These are phyloP conservation scores for Oceanites oceanicus DNA, from an alignment of 2,113 vertebrate species.

Conservation along the genomic window DNA sequence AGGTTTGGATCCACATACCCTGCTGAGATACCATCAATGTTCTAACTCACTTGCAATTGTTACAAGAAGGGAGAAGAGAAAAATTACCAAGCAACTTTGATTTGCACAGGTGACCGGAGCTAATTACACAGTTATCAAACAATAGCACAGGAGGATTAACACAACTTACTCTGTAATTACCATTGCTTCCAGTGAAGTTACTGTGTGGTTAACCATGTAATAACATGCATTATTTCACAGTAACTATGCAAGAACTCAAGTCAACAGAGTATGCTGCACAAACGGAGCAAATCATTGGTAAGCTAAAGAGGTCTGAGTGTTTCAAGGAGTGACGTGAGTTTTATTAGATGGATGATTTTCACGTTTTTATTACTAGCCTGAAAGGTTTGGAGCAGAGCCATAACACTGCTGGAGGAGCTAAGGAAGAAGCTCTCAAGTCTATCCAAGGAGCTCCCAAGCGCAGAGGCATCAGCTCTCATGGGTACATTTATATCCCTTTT, in stretches of 20 bases:
- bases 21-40: neutral
- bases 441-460: neutral
- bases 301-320: conserved; percentile 1
- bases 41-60: neutral
- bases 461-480: neutral
- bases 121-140: conserved; percentile 52
- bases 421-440: neutral
- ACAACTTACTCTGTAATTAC: conserved; percentile 54
- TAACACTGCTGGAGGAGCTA: neutral
- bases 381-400: neutral
- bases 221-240: conserved; percentile 64
- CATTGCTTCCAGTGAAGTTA: conserved; percentile 44
- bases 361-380: neutral
- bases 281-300: conserved; percentile 36
- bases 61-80: conserved; percentile 18
- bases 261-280: conserved; percentile 17
- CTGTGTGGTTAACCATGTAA: conserved; percentile 64
- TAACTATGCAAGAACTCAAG: conserved; percentile 39
- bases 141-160: conserved; percentile 46
- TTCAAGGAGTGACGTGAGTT: conserved; percentile 9
- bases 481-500: neutral
- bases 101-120: conserved; percentile 49
- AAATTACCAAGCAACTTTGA: conserved; percentile 27
- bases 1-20: neutral
- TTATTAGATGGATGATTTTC: conserved; percentile 2